A percentile compares a stretch with the other conserved stretches of the same genome.
These are phyloP conservation scores for Aptenodytes forsteri DNA, from an alignment of 2,113 vertebrate species.

Conservation along the genomic window DNA sequence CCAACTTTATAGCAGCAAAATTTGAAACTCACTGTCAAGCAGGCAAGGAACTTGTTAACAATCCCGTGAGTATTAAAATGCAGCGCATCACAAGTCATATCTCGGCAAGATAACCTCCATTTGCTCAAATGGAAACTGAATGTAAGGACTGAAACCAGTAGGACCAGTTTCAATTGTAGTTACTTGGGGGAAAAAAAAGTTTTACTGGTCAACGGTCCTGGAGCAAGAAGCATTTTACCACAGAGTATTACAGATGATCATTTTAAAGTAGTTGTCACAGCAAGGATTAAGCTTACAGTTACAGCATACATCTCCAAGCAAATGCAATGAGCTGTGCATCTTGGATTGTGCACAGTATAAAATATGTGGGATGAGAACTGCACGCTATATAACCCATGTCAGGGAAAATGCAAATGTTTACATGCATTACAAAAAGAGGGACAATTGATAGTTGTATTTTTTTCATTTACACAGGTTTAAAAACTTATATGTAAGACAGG, in stretches of 20 bases:
- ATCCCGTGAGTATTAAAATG: accelerated
- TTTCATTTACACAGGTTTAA: background rate
- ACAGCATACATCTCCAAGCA: background rate
- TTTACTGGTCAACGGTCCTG: background rate
- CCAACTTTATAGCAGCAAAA: background rate
- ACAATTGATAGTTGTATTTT: background rate
- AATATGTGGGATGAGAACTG: background rate
- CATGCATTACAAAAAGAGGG: too few species aligned
- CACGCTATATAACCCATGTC: accelerated
- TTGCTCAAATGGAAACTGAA: background rate
- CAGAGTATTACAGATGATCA: too few species aligned
- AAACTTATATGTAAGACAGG: accelerated
- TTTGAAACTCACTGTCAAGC: background rate
- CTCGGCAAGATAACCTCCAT: background rate
- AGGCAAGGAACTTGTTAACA: background rate
- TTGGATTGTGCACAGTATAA: background rate
- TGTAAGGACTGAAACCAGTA: background rate
- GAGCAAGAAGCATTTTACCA: background rate
- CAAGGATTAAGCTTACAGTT: background rate
- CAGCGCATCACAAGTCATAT: accelerated
- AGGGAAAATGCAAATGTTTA: background rate
- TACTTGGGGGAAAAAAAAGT: too few species aligned
- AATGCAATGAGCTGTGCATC: background rate
- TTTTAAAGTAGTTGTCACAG: background rate
- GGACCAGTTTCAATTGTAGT: background rate